These are phyloP conservation scores for Luscinia megarhynchos DNA, from an alignment of 2,797 vertebrate genomes.

Conservation along the genomic window DNA sequence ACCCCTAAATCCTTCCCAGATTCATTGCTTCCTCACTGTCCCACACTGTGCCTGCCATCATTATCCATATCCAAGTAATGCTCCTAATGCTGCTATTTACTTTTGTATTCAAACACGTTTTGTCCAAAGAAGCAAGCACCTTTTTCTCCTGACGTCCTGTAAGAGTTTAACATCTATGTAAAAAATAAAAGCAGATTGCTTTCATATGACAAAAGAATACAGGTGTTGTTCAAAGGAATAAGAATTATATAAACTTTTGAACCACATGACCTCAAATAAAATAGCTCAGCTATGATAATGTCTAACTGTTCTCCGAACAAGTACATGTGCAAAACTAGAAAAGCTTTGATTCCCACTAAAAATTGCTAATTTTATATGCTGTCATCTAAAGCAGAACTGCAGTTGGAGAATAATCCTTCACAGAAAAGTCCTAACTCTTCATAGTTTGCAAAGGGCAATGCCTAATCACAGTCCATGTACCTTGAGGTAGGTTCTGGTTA, in stretches of 20 bases:
- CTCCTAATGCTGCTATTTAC: neutral
- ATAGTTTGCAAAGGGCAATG: neutral
- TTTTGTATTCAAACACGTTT: neutral
- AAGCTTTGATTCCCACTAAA: neutral
- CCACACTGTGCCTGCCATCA: neutral
- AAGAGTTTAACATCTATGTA: neutral
- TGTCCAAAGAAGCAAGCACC: neutral
- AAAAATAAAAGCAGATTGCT: neutral
- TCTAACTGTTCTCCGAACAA: neutral
- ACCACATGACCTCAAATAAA: neutral
- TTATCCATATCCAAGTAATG: neutral
- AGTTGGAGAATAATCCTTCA: neutral
- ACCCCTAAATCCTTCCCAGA: conserved; percentile 40
- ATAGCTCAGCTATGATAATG: neutral
- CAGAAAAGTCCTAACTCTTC: neutral
- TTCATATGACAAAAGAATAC: neutral
- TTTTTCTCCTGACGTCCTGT: neutral
- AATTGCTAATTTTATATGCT: neutral
- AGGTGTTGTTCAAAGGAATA: neutral
- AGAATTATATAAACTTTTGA: neutral
- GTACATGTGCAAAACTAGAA: neutral
- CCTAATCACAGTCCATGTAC: neutral
- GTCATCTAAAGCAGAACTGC: neutral
- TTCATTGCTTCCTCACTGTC: neutral
- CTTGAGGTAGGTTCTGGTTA: neutral